These are phyloP conservation scores for Gallinago media DNA, from an alignment of 2,113 vertebrate genomes.

Conservation along the genomic window DNA sequence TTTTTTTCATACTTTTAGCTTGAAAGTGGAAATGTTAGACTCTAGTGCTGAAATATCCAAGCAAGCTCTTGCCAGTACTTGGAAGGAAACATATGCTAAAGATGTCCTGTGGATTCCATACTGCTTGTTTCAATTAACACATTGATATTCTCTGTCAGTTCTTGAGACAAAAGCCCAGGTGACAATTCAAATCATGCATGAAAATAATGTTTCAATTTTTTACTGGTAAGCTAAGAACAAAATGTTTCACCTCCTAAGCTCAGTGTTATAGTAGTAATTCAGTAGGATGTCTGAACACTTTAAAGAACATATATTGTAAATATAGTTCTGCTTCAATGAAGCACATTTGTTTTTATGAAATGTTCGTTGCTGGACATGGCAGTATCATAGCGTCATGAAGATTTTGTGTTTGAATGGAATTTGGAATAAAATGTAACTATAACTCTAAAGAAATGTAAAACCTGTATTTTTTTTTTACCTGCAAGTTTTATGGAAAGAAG, in stretches of 20 bases:
- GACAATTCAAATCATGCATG: constrained; percentile 30
- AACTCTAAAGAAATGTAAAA: not conserved
- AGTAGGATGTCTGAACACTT: not conserved
- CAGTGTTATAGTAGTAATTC: not conserved
- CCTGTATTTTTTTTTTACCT: not conserved
- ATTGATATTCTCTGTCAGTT: constrained; percentile 35
- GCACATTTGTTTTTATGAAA: not conserved
- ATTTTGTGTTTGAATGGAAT: not conserved
- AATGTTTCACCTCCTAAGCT: not conserved
- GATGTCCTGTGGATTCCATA: not conserved
- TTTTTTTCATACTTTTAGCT: constrained; percentile 24
- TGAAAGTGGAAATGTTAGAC: not conserved
- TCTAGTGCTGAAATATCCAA: constrained; percentile 16
- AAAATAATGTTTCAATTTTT: constrained; percentile 21
- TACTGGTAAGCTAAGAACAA: not conserved
- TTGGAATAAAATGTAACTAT: not conserved
- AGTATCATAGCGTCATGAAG: not conserved
- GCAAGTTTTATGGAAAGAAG: not conserved
- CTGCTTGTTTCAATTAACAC: constrained; percentile 60
- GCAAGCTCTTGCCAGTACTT: constrained; percentile 24
- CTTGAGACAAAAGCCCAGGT: constrained; percentile 41
- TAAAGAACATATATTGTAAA: not conserved
- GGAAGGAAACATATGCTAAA: constrained; percentile 55
- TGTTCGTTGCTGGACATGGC: not conserved
- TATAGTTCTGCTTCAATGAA: not conserved